A percentile compares a stretch with the other conserved stretches of the same genome.
These are phyloP conservation scores for Aproaerema taeniolella DNA, from an alignment of 2,888 invertebrate genomes.

Conservation along the genomic window DNA sequence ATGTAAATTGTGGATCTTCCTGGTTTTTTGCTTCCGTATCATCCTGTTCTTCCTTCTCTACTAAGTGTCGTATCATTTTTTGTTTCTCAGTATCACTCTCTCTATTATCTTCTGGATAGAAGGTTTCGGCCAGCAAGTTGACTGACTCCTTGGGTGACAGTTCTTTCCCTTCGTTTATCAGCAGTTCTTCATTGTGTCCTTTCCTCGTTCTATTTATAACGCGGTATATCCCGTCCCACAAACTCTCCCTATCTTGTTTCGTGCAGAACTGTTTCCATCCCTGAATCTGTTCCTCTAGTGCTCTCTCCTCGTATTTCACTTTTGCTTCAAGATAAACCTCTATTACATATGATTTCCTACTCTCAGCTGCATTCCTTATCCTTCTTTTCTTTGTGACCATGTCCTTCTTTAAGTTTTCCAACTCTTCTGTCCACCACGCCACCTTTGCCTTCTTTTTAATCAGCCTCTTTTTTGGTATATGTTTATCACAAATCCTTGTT, in stretches of 20 bases:
- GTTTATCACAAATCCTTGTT: no score
- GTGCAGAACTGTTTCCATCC: background rate
- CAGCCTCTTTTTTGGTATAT: background rate
- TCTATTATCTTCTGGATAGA: background rate
- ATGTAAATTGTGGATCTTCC: background rate
- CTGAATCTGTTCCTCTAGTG: background rate
- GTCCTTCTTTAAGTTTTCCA: no score
- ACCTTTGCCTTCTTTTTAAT: background rate
- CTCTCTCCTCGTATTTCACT: background rate
- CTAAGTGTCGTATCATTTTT: background rate
- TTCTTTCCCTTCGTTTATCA: background rate
- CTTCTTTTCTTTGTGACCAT: no score
- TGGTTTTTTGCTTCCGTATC: no score
- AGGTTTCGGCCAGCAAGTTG: no score
- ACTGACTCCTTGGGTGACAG: no score
- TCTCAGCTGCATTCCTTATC: no score
- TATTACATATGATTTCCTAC: background rate
- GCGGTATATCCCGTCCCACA: no score
- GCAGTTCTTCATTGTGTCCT: background rate
- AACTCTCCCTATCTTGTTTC: background rate
- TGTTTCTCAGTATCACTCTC: background rate
- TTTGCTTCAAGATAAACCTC: background rate
- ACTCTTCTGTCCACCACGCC: no score
- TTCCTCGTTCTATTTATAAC: background rate
- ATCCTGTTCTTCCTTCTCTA: background rate